A percentile compares a stretch with the other conserved stretches of the same genome.
Conservation (phyloP, 2,113 vertebrate genomes). For the Merops nubicus region DNA sequence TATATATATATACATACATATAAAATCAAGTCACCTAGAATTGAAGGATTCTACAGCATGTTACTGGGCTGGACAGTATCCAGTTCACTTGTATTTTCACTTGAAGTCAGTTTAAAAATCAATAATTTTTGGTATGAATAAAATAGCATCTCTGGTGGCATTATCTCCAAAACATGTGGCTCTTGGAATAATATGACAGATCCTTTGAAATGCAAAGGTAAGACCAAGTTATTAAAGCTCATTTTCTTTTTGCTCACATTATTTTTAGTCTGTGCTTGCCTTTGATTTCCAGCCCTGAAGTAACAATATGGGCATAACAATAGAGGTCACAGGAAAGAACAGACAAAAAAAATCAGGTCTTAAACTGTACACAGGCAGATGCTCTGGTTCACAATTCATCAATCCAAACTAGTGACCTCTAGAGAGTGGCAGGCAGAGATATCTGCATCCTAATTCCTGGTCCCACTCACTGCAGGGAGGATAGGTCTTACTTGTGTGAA, state of each 20-base stretch:
- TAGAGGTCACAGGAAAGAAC: conserved; percentile 4
- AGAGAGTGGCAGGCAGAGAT: not conserved
- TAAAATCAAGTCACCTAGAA: not conserved
- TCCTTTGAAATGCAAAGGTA: conserved; percentile 41
- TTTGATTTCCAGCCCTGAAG: conserved; percentile 17
- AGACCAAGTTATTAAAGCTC: conserved; percentile 7
- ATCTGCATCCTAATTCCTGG: not conserved
- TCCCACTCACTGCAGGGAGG: not conserved
- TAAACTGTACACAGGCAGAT: not conserved
- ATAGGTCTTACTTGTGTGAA: not conserved
- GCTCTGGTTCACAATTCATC: not conserved
- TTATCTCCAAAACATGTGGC: not conserved
- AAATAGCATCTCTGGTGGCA: not conserved
- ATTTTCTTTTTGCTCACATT: not conserved
- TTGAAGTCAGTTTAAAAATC: not conserved
- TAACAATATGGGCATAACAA: not conserved
- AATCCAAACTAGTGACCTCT: not conserved
- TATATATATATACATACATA: not conserved
- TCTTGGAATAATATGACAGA: not conserved
- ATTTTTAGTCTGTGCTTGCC: not conserved
- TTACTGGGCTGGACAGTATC: not conserved
- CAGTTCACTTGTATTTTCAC: not conserved
- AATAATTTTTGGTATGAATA: not conserved
- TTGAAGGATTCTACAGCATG: not conserved
- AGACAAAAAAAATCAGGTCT: not conserved